A percentile compares a stretch with the other conserved stretches of the same genome.
Evolutionary conservation across 2,113 vertebrate genomes (phyloP).

Genomic region (Cyanistes caeruleus): DNA sequence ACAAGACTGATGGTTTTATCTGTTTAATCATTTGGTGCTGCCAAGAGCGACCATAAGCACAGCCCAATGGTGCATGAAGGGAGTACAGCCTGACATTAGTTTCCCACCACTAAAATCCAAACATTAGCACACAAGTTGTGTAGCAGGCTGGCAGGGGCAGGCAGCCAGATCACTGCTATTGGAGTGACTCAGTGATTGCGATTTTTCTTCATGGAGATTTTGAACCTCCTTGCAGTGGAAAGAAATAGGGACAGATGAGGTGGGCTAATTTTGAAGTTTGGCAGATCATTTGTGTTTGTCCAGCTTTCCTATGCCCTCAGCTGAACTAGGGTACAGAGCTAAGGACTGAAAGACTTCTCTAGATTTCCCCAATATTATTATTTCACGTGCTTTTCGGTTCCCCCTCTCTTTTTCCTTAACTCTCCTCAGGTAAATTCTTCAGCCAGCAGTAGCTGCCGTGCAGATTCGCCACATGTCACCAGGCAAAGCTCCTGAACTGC

Average conservation of each 20-base stretch:
- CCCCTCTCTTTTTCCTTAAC: neutral
- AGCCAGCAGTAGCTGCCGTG: neutral
- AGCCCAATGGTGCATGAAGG: slow-evolving; percentile 44
- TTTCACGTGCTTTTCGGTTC: rapidly evolving
- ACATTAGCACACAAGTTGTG: slow-evolving; percentile 31
- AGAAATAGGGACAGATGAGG: neutral
- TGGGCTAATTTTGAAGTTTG: neutral
- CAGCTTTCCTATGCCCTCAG: neutral
- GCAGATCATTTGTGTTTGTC: neutral
- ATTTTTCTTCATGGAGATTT: slow-evolving; percentile 25
- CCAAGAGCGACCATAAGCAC: slow-evolving; percentile 60
- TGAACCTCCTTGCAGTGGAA: neutral
- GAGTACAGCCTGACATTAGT: slow-evolving; percentile 16
- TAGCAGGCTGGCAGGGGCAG: slow-evolving; percentile 48
- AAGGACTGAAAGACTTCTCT: neutral
- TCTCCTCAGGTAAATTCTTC: neutral
- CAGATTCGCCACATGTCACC: neutral
- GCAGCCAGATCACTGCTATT: slow-evolving; percentile 19
- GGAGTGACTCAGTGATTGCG: slow-evolving; percentile 10
- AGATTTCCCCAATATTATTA: neutral
- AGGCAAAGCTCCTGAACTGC: neutral
- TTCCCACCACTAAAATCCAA: slow-evolving; percentile 45
- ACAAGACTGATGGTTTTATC: slow-evolving; percentile 69
- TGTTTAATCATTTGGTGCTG: slow-evolving; percentile 56
- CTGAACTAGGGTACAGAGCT: neutral